Conservation (phyloP, 2,888 invertebrate species). For the Tetragonisca angustula region DNA sequence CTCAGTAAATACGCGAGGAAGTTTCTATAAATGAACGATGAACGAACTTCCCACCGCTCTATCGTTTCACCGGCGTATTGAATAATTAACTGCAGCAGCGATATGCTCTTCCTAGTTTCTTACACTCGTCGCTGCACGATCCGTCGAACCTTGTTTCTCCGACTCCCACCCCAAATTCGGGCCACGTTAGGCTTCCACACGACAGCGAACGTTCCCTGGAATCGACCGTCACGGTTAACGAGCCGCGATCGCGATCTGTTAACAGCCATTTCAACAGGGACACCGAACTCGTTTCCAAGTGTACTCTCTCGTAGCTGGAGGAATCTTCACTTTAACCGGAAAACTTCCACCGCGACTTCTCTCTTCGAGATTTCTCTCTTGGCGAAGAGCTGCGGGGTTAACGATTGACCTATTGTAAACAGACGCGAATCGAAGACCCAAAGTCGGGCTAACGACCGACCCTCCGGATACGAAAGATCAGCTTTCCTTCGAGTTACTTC, state of each 20-base stretch:
- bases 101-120: neutral
- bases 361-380: neutral
- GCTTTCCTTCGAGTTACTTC: neutral
- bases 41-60: constrained; percentile 6
- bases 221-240: neutral
- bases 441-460: neutral
- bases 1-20: neutral
- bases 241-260: constrained; percentile 14
- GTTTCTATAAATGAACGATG: constrained; percentile 9
- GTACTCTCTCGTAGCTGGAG: constrained; percentile 10
- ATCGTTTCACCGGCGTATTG: neutral
- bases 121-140: neutral
- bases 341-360: constrained; percentile 32
- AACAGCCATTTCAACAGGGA: constrained; percentile 6
- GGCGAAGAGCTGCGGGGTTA: neutral
- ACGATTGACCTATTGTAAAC: constrained; percentile 41
- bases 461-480: neutral
- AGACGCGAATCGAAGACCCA: constrained; percentile 1
- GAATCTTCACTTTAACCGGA: constrained; percentile 31
- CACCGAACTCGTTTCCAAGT: constrained; percentile 15
- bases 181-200: too few species aligned
- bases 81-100: neutral
- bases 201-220: neutral
- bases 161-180: too few species aligned
- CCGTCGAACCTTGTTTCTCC: neutral